Conservation (phyloP, 2,888 invertebrate species). For the Lapara coniferarum region DNA sequence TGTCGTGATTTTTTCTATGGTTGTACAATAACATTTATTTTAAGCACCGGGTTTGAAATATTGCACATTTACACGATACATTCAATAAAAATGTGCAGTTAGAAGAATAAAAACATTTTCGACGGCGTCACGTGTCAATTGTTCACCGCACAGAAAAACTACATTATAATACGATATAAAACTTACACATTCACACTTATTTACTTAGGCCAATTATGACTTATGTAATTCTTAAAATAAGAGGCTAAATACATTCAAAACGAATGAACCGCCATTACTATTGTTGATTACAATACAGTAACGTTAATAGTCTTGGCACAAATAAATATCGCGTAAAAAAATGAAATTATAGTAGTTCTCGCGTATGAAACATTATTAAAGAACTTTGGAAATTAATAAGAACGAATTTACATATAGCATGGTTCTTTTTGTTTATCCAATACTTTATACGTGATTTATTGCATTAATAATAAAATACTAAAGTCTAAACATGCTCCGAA, state of each 20-base stretch:
- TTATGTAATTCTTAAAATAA: slow-evolving; percentile 51
- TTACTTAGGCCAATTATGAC: slow-evolving; percentile 75
- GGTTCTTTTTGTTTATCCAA: slow-evolving; percentile 16
- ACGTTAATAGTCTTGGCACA: slow-evolving; percentile 80
- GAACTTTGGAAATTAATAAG: slow-evolving; percentile 29
- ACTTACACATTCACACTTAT: slow-evolving; percentile 71
- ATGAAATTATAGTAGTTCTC: slow-evolving; percentile 54
- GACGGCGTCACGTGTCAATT: slow-evolving; percentile 26
- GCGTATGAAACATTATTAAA: slow-evolving; percentile 39
- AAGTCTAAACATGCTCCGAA: slow-evolving; percentile 81
- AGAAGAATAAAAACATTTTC: slow-evolving; percentile 10
- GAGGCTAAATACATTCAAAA: slow-evolving; percentile 51
- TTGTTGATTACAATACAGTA: slow-evolving; percentile 56
- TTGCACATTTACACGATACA: slow-evolving; percentile 31
- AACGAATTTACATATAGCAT: slow-evolving; percentile 32
- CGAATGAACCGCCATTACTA: slow-evolving; percentile 28
- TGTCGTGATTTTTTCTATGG: slow-evolving; percentile 24
- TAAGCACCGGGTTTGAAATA: slow-evolving; percentile 33
- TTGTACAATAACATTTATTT: slow-evolving; percentile 37
- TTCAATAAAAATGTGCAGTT: slow-evolving; percentile 19
- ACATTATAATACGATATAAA: slow-evolving; percentile 66
- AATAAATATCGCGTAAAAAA: slow-evolving; percentile 65
- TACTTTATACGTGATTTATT: slow-evolving; percentile 44
- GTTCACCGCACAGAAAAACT: slow-evolving; percentile 38
- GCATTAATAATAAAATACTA: slow-evolving; percentile 74